phyloP scores from a whole-genome alignment of 2,797 vertebrate species.

The Synaphobranchus kaupii region DNA sequence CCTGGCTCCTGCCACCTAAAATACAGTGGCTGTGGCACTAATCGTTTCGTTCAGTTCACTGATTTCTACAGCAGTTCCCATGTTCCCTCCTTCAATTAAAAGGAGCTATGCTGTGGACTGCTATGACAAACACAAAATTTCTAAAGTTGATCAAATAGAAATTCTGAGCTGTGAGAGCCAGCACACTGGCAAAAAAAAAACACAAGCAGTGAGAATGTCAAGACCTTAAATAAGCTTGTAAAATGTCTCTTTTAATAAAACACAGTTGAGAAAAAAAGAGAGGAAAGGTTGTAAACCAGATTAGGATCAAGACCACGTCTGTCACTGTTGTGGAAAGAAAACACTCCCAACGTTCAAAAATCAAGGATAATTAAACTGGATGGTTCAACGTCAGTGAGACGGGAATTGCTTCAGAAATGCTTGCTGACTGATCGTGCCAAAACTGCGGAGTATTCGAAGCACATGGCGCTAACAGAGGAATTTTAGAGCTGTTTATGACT shows the following conservation, averaged over 20 bases:
- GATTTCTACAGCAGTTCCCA: neutral
- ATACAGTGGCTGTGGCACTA: neutral
- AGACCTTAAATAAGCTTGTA: neutral
- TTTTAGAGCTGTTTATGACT: slow-evolving; percentile 60
- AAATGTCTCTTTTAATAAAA: neutral
- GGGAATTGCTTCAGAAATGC: slow-evolving; percentile 27
- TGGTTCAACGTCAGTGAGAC: neutral
- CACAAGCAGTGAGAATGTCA: neutral
- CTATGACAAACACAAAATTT: neutral
- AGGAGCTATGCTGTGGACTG: neutral
- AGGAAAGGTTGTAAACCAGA: neutral
- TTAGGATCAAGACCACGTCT: slow-evolving; percentile 17
- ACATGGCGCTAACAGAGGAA: slow-evolving; percentile 49
- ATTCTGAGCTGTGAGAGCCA: neutral
- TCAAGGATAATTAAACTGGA: slow-evolving; percentile 4
- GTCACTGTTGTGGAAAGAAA: neutral
- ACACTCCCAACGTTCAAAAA: neutral
- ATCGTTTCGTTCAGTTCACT: neutral
- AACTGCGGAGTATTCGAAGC: slow-evolving; percentile 47
- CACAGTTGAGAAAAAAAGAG: neutral
- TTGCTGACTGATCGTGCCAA: slow-evolving; percentile 37
- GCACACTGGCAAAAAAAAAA: neutral
- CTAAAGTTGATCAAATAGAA: neutral
- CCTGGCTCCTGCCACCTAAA: neutral
- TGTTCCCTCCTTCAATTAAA: neutral